Base-by-base conservation (phyloP, 1,140 invertebrate genomes). In the Lepidurus arcticus region DNA sequence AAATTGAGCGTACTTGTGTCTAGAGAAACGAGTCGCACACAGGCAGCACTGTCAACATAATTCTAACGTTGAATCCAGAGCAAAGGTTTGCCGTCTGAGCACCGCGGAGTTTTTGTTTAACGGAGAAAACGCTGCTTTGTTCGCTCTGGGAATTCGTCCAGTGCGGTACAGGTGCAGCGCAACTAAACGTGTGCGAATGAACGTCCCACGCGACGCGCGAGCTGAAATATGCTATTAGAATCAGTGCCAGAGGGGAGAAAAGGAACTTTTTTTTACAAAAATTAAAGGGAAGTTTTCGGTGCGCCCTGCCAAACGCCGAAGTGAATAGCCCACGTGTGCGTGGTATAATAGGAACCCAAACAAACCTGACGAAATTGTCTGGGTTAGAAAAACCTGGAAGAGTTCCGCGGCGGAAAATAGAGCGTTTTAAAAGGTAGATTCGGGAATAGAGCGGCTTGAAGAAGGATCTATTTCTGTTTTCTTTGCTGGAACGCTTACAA, bases 101-200 rank as follows among this genome's bases (percentile, higher is more conserved):
- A n/a, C 21, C 16, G 53, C 53, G 9, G 53, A 16, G 8, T 65
- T 65, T 65, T 65, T 65, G 16, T 11, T 7, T 16, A n/a, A 65
- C 16, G 21, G 53, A 7, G 53, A 65, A 65, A 65, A 65, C 53
- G 53, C 16, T 21, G 53, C 53, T 65, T 65, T 65, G 53, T 65
- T 65, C 53, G 53, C 53, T 21, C 53, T 65, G 53, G 53, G 53
- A 65, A 65, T 65, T 65, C 7, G 53, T 13, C 53, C 53, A 65
- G 53, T 0, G 53, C 16, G 21, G 13, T 65, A 65, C 53, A 65
- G 53, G 53, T 65, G 53, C 21, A 65, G 53, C 53, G 53, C 53
- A 16, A 65, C 53, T 65, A 65, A 65, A 65, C 53, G 53, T 65
- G 53, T 65, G 53, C 53, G 53, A 65, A 47, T 16, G 45, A 47